Evolutionary conservation across 2,797 vertebrate genomes (phyloP).

Genomic region (Xiphorhynchus erythropygius): DNA sequence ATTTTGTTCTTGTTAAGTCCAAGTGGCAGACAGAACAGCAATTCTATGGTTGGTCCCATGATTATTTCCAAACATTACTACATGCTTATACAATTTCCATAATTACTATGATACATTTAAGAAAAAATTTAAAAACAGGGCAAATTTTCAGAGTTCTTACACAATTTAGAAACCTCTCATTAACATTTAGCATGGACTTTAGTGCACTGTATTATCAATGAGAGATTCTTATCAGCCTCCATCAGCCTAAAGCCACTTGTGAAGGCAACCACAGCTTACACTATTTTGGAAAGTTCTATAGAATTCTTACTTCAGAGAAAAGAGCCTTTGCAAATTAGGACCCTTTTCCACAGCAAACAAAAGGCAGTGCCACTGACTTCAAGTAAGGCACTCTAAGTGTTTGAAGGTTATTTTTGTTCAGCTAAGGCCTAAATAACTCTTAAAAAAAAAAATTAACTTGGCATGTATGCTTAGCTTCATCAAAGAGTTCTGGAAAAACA

Average conservation of each 20-base stretch:
- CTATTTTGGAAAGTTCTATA: not conserved
- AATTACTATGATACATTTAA: not conserved
- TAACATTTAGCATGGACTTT: not conserved
- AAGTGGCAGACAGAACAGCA: not conserved
- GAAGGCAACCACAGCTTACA: not conserved
- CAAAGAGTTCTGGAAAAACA: not conserved
- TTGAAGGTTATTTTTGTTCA: not conserved
- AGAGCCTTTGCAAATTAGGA: not conserved
- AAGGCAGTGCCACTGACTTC: not conserved
- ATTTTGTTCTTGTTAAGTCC: slow-evolving; percentile 14
- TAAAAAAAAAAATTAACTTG: not conserved
- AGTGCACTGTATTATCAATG: not conserved
- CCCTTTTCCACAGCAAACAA: not conserved
- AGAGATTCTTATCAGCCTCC: not conserved
- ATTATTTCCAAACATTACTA: not conserved
- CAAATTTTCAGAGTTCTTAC: not conserved
- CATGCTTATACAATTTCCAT: not conserved
- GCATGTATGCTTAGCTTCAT: not conserved
- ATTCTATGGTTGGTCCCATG: not conserved
- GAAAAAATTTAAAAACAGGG: not conserved
- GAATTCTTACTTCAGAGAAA: not conserved
- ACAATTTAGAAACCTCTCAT: not conserved
- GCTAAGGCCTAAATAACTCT: not conserved
- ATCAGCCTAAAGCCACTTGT: not conserved
- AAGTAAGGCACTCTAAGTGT: not conserved